Conservation (phyloP, 2,113 vertebrate species). For the Salvelinus sp. region DNA sequence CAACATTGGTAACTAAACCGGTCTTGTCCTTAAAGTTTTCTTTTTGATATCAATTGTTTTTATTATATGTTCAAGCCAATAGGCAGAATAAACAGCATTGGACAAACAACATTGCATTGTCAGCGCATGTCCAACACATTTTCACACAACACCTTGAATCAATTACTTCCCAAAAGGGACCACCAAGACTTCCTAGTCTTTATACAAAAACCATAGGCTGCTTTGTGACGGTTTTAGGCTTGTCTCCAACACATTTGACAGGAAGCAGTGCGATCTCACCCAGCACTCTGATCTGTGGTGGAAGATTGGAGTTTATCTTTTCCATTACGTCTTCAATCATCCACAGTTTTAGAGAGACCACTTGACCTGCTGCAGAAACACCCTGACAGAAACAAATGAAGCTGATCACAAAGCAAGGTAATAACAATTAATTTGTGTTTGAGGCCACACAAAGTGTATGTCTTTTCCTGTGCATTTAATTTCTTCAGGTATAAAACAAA, state of each 20-base stretch:
- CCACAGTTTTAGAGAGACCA: conserved; percentile 93
- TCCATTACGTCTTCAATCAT: conserved; percentile 85
- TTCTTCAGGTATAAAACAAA: background rate
- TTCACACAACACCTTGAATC: too few species aligned
- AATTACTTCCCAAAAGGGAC: too few species aligned
- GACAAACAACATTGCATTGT: too few species aligned
- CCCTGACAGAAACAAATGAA: conserved; percentile 73
- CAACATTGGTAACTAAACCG: background rate
- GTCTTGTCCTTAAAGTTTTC: too few species aligned
- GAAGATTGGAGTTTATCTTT: conserved; percentile 90
- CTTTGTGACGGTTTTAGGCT: too few species aligned
- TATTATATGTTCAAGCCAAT: background rate
- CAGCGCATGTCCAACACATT: too few species aligned
- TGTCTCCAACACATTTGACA: too few species aligned
- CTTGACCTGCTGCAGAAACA: conserved; percentile 94
- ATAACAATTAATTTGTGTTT: background rate
- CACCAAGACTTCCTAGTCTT: too few species aligned
- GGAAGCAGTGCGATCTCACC: conserved; percentile 72
- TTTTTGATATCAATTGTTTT: too few species aligned
- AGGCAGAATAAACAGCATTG: background rate
- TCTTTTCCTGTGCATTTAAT: background rate
- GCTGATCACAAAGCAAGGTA: conserved; percentile 7
- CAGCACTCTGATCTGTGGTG: conserved; percentile 86
- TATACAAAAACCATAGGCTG: too few species aligned
- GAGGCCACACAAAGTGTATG: background rate